These are phyloP conservation scores for Scomber japonicus DNA, from an alignment of 2,113 vertebrate species.

Conservation along the genomic window DNA sequence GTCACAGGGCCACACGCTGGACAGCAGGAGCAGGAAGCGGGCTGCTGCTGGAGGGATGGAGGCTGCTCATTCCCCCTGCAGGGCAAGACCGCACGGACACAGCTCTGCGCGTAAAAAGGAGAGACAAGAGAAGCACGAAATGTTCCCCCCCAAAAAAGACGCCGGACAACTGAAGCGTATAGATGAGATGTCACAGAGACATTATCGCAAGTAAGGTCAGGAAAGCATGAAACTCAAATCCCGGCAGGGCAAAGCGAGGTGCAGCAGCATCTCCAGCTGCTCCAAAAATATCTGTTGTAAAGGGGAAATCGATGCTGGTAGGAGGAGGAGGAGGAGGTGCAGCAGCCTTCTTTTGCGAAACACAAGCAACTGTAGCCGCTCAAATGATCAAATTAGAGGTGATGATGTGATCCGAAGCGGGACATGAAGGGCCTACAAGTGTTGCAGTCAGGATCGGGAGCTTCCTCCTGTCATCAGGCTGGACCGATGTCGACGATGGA, in stretches of 20 bases:
- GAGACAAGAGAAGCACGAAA: not conserved
- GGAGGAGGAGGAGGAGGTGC: not conserved
- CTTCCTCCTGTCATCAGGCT: conserved; percentile 38
- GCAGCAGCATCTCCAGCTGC: conserved; percentile 26
- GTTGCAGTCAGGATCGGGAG: conserved; percentile 26
- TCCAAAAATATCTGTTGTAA: not conserved
- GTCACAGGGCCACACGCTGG: conserved; percentile 58
- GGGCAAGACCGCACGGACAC: conserved; percentile 37
- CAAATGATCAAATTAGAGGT: conserved; percentile 15
- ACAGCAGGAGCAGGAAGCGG: conserved; percentile 17
- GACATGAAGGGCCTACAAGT: conserved; percentile 27
- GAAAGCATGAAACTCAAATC: conserved; percentile 32
- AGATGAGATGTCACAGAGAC: conserved; percentile 28
- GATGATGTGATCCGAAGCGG: conserved; percentile 5
- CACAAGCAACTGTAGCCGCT: conserved; percentile 10
- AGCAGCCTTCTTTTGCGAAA: not conserved
- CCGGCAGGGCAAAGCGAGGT: conserved; percentile 12
- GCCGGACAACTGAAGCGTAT: not conserved
- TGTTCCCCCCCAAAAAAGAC: not conserved
- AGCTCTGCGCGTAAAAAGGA: conserved; percentile 13
- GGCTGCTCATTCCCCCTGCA: conserved; percentile 39
- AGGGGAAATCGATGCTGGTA: not conserved
- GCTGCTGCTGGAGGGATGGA: conserved; percentile 26
- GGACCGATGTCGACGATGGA: conserved; percentile 36
- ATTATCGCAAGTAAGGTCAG: not conserved